These are phyloP conservation scores for Turritopsis rubra DNA, from an alignment of 30 jellyfish, hydroid and myxozoan genomes.

Conservation along the genomic window DNA sequence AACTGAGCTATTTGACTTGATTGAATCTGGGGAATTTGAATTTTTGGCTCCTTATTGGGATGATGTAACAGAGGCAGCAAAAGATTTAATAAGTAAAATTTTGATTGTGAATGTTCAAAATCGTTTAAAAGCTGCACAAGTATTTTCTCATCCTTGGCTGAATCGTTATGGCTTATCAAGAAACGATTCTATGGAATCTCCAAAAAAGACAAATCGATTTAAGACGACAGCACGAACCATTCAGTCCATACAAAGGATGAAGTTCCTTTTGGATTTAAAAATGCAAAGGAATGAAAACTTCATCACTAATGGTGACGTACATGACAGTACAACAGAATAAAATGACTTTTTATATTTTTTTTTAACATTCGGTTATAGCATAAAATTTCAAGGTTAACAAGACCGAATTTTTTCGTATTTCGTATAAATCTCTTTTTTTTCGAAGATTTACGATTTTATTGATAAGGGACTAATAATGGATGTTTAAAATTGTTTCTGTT, in stretches of 20 bases:
- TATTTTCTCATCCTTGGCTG: constrained; percentile 77
- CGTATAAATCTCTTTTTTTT: too few relatives aligned
- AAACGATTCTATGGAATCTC: constrained; percentile 23
- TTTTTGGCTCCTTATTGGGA: constrained; percentile 92
- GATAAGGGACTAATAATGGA: too few relatives aligned
- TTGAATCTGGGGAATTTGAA: constrained; percentile 78
- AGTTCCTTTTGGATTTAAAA: constrained; percentile 8
- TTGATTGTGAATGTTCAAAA: constrained; percentile 65
- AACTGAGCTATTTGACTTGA: constrained; percentile 81
- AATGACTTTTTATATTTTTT: too few relatives aligned
- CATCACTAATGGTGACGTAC: neutral
- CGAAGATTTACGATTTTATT: too few relatives aligned
- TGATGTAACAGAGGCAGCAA: constrained; percentile 75
- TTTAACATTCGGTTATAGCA: too few relatives aligned
- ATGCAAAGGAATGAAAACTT: constrained; percentile 7
- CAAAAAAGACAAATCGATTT: neutral
- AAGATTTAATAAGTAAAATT: constrained; percentile 56
- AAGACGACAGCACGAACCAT: neutral
- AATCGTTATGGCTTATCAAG: constrained; percentile 18
- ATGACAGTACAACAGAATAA: neutral
- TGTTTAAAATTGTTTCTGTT: too few relatives aligned
- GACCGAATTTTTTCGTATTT: too few relatives aligned
- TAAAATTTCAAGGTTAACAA: too few relatives aligned
- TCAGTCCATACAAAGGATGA: constrained; percentile 13
- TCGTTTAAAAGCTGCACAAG: constrained; percentile 68